These are phyloP conservation scores for Galerucella calmariensis DNA, from an alignment of 2,888 invertebrate species.

Conservation along the genomic window DNA sequence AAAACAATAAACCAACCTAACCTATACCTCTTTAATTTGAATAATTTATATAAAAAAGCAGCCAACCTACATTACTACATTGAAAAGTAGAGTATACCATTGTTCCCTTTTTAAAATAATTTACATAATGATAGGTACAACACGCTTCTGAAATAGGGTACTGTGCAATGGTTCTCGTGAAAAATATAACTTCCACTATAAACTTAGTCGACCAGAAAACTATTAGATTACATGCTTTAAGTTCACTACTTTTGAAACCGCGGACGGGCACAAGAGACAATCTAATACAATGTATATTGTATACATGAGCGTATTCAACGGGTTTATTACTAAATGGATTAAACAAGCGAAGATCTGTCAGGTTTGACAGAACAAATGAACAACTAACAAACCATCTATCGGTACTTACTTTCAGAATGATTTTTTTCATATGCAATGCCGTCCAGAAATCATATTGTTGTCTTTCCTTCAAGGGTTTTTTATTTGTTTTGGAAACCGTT, in stretches of 20 bases:
- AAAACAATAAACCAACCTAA: conserved; percentile 4
- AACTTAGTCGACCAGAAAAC: conserved; percentile 31
- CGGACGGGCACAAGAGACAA: conserved; percentile 2
- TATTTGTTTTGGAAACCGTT: too few species aligned
- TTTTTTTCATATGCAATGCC: too few species aligned
- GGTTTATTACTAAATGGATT: not conserved
- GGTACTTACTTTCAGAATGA: too few species aligned
- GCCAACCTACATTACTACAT: conserved; percentile 22
- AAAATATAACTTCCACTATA: conserved; percentile 23
- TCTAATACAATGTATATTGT: not conserved
- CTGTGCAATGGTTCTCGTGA: conserved; percentile 28
- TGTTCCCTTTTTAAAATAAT: conserved; percentile 23
- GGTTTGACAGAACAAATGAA: too few species aligned
- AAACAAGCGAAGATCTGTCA: not conserved
- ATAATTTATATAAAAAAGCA: conserved; percentile 16
- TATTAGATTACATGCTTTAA: conserved; percentile 25
- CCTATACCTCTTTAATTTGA: conserved; percentile 22
- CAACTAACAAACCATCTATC: too few species aligned
- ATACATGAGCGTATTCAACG: not conserved
- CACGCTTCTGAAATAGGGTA: conserved; percentile 35
- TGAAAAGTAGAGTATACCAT: conserved; percentile 18
- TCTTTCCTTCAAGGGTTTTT: too few species aligned
- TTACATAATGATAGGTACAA: conserved; percentile 39
- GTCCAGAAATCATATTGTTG: too few species aligned
- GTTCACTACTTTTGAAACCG: conserved; percentile 17